phyloP scores from a whole-genome alignment of 2,113 vertebrate species.

The Poeciliopsis occidentalis region DNA sequence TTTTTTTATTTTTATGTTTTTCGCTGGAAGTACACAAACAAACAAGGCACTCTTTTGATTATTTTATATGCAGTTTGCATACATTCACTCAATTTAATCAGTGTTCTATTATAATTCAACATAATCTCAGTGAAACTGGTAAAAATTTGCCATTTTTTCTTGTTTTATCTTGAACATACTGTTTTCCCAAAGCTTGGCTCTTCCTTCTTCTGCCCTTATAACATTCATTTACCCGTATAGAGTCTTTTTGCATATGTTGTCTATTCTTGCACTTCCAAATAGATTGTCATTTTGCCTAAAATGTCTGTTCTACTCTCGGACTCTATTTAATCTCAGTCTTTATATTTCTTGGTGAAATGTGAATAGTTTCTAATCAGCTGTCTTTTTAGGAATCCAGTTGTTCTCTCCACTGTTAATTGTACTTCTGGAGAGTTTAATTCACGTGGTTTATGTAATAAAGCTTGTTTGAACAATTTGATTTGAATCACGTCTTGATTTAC shows the following conservation, averaged over 20 bases:
- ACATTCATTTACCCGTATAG: neutral
- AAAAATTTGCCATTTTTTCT: neutral
- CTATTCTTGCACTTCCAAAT: neutral
- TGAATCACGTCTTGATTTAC: neutral
- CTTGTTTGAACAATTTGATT: neutral
- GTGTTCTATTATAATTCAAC: too few species aligned
- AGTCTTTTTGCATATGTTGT: neutral
- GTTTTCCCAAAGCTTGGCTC: neutral
- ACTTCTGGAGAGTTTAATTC: neutral
- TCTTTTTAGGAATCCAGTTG: neutral
- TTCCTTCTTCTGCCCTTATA: neutral
- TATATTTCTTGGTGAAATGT: neutral
- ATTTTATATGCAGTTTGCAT: neutral
- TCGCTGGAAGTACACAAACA: neutral
- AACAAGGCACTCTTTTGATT: neutral
- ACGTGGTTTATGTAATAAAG: neutral
- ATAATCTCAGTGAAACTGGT: neutral
- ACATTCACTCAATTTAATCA: too few species aligned
- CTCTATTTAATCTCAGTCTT: neutral
- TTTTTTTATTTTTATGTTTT: neutral
- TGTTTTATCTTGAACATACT: neutral
- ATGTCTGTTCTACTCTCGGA: neutral
- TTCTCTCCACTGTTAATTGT: neutral
- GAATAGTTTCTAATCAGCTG: neutral
- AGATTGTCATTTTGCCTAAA: neutral